phyloP scores from a whole-genome alignment of 2,888 invertebrate species.

The Tolmerus cingulatus region DNA sequence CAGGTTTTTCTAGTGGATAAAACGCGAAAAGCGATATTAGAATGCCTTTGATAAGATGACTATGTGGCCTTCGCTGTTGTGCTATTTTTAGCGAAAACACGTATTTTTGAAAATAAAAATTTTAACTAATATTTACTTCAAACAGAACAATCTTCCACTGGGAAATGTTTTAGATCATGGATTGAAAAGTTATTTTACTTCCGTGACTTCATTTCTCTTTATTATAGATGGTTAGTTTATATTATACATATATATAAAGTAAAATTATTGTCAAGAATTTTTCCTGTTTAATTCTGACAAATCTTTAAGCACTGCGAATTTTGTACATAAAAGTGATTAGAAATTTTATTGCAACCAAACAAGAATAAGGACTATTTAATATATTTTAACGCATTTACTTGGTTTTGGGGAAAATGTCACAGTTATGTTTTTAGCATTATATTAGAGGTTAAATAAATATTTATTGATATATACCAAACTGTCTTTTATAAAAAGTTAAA shows the following conservation, averaged over 20 bases:
- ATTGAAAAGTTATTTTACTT: slow-evolving; percentile 3
- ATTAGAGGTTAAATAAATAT: background rate
- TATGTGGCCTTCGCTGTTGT: slow-evolving; percentile 3
- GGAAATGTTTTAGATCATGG: background rate
- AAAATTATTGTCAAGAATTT: background rate
- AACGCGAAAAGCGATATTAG: background rate
- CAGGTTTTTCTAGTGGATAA: slow-evolving; percentile 2
- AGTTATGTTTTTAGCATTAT: background rate
- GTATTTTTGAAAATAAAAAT: background rate
- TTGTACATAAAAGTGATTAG: slow-evolving; percentile 1
- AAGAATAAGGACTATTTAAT: background rate
- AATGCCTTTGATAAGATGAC: background rate
- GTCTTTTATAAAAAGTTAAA: background rate
- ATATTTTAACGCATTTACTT: background rate
- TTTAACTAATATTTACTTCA: background rate
- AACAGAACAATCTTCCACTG: background rate
- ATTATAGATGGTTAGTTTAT: background rate
- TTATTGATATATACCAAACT: background rate
- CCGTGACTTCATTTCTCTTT: background rate
- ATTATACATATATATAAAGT: background rate
- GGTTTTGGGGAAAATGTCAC: slow-evolving; percentile 7
- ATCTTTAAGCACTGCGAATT: background rate
- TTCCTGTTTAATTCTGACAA: background rate
- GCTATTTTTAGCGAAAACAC: background rate
- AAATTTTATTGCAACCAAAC: slow-evolving; percentile 21